Evolutionary conservation across 2,113 vertebrate genomes (phyloP), one percentile per base, ranked within the genome.

Genomic region (Chamaetylas fuelleborni): DNA sequence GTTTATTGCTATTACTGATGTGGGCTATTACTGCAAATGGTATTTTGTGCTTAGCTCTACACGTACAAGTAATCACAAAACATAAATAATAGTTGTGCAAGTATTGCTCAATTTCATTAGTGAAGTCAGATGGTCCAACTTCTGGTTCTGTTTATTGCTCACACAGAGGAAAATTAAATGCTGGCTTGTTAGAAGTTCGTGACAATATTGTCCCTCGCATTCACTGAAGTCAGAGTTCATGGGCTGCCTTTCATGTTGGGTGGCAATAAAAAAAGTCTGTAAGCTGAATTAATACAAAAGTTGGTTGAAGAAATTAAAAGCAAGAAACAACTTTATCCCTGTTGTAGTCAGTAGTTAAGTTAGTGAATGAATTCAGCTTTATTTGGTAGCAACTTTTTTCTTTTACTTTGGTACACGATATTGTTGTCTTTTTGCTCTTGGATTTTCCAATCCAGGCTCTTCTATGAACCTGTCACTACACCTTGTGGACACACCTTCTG

Each of bases 401-500:
- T 66, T 72, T 69, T 67, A 53, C 67, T 93, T 93, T 74, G 85
- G 73, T 96, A 88, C 81, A 96, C n/a, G 48, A 92, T 97, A 89
- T 95, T 94, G 92, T 96, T 90, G 87, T 88, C 79, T 96, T 62
- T 96, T 69, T 86, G 53, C 28, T 93, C 97, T 95, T 86, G 72
- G 51, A 90, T 96, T 87, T 77, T 97, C 67, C 86, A 81, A 97
- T 96, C 57, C 96, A 99, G 99, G 95, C 97, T 99, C 78, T 98
- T 99, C 95, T 99, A 99, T 58, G 99, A 99, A 97, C 99, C 99
- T 26, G 98, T 99, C 86, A 99, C 99, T 48, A 99, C 98, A 26
- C 98, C 98, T 6, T 99, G 99, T 74, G 99, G 99, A 19, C 99
- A 99, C 93, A 99, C 99, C 6, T 99, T 99, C 97, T 99, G 99